phyloP scores from a whole-genome alignment of 2,797 vertebrate genomes.

The Myotis planiceps region DNA sequence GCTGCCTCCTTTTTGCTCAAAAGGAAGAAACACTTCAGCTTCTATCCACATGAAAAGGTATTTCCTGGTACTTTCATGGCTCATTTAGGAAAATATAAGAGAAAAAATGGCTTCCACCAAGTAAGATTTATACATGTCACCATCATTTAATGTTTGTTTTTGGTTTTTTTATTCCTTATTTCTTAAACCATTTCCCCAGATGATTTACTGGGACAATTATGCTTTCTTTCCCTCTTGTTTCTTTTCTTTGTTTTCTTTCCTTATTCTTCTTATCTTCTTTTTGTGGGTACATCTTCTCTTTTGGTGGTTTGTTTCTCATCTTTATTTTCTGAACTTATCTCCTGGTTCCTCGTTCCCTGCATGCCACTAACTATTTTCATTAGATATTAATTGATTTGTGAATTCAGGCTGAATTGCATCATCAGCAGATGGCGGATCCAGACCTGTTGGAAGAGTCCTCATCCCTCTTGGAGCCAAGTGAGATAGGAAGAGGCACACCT shows the following conservation, averaged over 20 bases:
- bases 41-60: background rate
- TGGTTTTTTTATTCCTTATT: slow-evolving; percentile 40
- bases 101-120: slow-evolving; percentile 69
- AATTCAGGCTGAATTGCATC: slow-evolving; percentile 92
- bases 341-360: slow-evolving; percentile 90
- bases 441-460: slow-evolving; percentile 96
- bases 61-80: slow-evolving; percentile 45
- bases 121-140: slow-evolving; percentile 75
- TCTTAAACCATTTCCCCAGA: slow-evolving; percentile 65
- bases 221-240: slow-evolving; percentile 77
- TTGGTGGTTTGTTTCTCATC: slow-evolving; percentile 8
- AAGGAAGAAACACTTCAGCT: background rate
- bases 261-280: slow-evolving; percentile 60
- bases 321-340: slow-evolving; percentile 78
- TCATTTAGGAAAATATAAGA: background rate
- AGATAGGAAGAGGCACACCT: slow-evolving; percentile 91
- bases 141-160: slow-evolving; percentile 15
- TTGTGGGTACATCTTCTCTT: slow-evolving; percentile 53
- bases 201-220: slow-evolving; percentile 79
- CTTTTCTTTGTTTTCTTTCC: slow-evolving; percentile 70
- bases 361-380: slow-evolving; percentile 93
- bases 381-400: slow-evolving; percentile 93
- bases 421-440: slow-evolving; percentile 99
- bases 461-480: slow-evolving; percentile 93
- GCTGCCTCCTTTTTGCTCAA: background rate